These are phyloP conservation scores for Planiliza haematocheilus DNA, from an alignment of 2,113 vertebrate species.

Conservation along the genomic window DNA sequence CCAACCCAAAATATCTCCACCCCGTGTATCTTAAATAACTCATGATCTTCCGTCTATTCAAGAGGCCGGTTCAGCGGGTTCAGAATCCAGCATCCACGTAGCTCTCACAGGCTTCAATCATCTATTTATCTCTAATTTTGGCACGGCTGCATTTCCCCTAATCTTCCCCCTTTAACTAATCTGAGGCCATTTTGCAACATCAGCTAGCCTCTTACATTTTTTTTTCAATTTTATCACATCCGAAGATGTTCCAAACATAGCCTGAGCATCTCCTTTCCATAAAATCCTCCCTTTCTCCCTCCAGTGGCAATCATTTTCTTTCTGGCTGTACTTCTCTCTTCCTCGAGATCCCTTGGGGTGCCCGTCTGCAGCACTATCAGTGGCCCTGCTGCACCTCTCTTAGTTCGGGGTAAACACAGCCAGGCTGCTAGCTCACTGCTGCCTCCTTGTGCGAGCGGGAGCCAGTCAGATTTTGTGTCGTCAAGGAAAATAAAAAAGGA, in stretches of 20 bases:
- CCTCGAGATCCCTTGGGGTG: slow-evolving; percentile 40
- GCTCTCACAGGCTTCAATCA: background rate
- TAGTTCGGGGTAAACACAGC: slow-evolving; percentile 46
- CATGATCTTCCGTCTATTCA: slow-evolving; percentile 33
- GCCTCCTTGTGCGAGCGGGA: slow-evolving; percentile 43
- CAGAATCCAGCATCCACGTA: background rate
- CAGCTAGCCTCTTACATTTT: slow-evolving; percentile 23
- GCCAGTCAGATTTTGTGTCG: background rate
- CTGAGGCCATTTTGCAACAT: slow-evolving; percentile 26
- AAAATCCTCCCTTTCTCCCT: slow-evolving; percentile 25
- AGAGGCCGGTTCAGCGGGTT: background rate
- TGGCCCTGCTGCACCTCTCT: slow-evolving; percentile 51
- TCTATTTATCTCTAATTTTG: background rate
- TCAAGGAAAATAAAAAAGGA: background rate
- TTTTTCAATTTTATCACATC: slow-evolving; percentile 24
- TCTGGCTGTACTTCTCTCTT: slow-evolving; percentile 14
- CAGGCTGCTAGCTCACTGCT: slow-evolving; percentile 53
- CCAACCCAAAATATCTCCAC: slow-evolving; percentile 54
- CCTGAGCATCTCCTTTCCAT: slow-evolving; percentile 22
- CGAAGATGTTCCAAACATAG: slow-evolving; percentile 35
- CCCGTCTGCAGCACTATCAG: slow-evolving; percentile 55
- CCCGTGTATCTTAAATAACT: slow-evolving; percentile 62
- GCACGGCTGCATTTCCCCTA: slow-evolving; percentile 12
- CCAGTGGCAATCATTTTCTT: slow-evolving; percentile 22
- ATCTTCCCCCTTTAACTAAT: background rate